Evolutionary conservation across 2,888 invertebrate species (phyloP).

Genomic region (Tetranychus piercei): DNA sequence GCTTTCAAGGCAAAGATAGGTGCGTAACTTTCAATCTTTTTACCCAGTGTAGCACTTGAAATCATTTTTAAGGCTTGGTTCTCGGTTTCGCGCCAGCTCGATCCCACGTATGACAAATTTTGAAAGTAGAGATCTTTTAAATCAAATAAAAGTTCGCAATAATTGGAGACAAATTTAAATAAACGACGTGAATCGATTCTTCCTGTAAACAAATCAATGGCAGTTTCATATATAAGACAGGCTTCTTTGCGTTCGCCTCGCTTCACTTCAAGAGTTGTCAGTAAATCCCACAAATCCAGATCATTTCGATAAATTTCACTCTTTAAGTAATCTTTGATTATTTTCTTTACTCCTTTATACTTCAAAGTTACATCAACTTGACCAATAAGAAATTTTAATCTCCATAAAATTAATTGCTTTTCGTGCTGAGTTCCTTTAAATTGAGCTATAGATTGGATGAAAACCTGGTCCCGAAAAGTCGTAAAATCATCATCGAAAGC

Average conservation of each 20-base stretch:
- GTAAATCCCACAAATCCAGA: slow-evolving; percentile 31
- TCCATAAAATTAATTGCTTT: not conserved
- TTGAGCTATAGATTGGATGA: not conserved
- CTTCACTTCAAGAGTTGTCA: slow-evolving; percentile 30
- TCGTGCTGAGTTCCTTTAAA: not conserved
- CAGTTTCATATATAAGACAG: slow-evolving; percentile 28
- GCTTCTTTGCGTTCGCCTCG: slow-evolving; percentile 30
- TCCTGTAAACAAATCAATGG: slow-evolving; percentile 17
- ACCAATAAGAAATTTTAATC: not conserved
- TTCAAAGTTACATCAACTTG: not conserved
- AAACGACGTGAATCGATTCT: not conserved
- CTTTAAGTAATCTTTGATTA: slow-evolving; percentile 31
- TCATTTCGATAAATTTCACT: slow-evolving; percentile 32
- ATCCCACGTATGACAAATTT: not conserved
- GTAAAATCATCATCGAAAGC: not conserved
- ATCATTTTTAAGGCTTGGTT: not conserved
- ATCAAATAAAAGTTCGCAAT: not conserved
- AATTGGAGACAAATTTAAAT: not conserved
- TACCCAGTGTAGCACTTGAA: not conserved
- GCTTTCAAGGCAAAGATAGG: not conserved
- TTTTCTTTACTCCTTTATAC: slow-evolving; percentile 27
- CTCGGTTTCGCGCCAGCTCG: not conserved
- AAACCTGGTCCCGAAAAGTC: not conserved
- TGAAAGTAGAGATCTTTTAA: not conserved
- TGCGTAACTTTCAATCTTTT: not conserved